A percentile compares a stretch with the other conserved stretches of the same genome.
phyloP scores from a whole-genome alignment of 2,113 vertebrate genomes.

The Drymodes brunneopygia region DNA sequence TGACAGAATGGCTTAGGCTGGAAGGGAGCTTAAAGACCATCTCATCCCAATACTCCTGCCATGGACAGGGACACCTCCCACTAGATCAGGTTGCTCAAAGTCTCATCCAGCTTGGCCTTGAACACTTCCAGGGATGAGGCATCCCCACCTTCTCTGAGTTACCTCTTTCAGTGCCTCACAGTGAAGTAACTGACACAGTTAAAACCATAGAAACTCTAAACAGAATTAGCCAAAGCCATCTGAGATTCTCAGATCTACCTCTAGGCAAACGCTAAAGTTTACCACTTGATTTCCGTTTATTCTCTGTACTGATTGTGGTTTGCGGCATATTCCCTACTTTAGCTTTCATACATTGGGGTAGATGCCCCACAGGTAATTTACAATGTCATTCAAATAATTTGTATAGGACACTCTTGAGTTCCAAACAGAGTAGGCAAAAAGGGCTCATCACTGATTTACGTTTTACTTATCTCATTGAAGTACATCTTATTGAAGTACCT shows the following conservation, averaged over 20 bases:
- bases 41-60: neutral
- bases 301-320: neutral
- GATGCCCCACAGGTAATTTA: neutral
- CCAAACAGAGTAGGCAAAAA: neutral
- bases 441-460: neutral
- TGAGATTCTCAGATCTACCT: neutral
- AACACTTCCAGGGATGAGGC: neutral
- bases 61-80: neutral
- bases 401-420: neutral
- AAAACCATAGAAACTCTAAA: neutral
- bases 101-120: neutral
- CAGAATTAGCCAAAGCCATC: neutral
- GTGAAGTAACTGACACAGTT: neutral
- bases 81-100: neutral
- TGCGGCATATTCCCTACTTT: neutral
- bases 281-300: neutral
- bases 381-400: neutral
- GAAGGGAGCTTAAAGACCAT: neutral
- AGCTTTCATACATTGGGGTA: neutral
- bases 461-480: neutral
- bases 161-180: neutral
- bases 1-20: neutral
- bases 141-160: neutral
- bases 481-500: neutral
- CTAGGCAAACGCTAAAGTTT: neutral